Percentiles rank a stretch among this genome's conserved stretches.
phyloP scores from a whole-genome alignment of 2,113 vertebrate genomes.

The Burhinus bistriatus region DNA sequence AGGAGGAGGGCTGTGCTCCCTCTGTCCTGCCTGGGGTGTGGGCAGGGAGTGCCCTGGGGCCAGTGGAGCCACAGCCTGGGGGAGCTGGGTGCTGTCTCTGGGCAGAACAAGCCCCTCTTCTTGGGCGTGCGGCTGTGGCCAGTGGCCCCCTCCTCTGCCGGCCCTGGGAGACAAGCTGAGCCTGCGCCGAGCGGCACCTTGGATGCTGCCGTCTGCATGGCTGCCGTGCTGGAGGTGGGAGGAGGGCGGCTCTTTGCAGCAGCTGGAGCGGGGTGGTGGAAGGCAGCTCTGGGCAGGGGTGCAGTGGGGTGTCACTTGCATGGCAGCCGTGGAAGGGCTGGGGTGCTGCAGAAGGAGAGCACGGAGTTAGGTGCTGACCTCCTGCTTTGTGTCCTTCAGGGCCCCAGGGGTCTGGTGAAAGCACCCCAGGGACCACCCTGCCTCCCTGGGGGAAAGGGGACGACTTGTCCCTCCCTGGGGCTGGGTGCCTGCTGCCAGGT shows the following conservation, averaged over 20 bases:
- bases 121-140: not conserved
- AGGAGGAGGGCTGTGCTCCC: not conserved
- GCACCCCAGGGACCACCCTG: not conserved
- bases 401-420: not conserved
- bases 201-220: not conserved
- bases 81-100: not conserved
- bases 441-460: not conserved
- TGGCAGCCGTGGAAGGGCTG: not conserved
- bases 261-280: not conserved
- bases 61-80: fast-evolving
- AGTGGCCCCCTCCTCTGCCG: not conserved
- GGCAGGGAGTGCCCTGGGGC: not conserved
- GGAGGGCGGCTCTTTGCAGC: not conserved
- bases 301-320: not conserved
- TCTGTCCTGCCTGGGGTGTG: fast-evolving
- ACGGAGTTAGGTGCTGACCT: fast-evolving
- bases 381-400: not conserved
- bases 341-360: not conserved
- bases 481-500: not conserved
- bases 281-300: not conserved
- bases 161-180: not conserved
- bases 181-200: not conserved
- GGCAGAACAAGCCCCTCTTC: not conserved
- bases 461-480: not conserved
- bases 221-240: not conserved